These are phyloP conservation scores for Agrotis segetum DNA, from an alignment of 2,888 invertebrate genomes.

Conservation along the genomic window DNA sequence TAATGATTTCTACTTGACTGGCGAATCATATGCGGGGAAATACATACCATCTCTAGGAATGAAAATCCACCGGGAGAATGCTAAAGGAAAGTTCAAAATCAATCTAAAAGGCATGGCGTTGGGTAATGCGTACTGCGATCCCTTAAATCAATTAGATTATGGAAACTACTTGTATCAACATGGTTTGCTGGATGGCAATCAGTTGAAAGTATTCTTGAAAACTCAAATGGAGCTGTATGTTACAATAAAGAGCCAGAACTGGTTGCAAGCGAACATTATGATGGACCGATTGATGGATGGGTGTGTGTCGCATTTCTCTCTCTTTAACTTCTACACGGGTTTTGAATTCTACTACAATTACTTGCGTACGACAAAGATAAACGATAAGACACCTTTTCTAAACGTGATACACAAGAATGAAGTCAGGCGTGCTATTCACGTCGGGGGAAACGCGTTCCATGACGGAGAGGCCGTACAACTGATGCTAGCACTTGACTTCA, in stretches of 20 bases:
- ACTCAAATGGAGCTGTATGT: slow-evolving; percentile 89
- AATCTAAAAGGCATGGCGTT: slow-evolving; percentile 90
- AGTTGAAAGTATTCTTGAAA: slow-evolving; percentile 88
- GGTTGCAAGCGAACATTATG: slow-evolving; percentile 92
- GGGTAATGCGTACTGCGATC: slow-evolving; percentile 89
- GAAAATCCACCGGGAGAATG: slow-evolving; percentile 88
- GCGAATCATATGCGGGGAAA: slow-evolving; percentile 92
- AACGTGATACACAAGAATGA: slow-evolving; percentile 76
- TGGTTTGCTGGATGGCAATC: slow-evolving; percentile 91
- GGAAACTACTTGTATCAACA: slow-evolving; percentile 87
- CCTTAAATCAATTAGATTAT: slow-evolving; percentile 87
- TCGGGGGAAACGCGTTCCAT: slow-evolving; percentile 91
- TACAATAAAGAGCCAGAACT: slow-evolving; percentile 92
- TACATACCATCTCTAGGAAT: slow-evolving; percentile 88
- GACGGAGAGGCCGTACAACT: slow-evolving; percentile 86
- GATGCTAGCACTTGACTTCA: slow-evolving; percentile 89
- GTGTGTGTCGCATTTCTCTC: slow-evolving; percentile 75
- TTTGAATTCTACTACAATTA: slow-evolving; percentile 94
- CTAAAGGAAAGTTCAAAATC: slow-evolving; percentile 71
- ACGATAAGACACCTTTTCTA: slow-evolving; percentile 80
- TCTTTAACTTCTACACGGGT: slow-evolving; percentile 93
- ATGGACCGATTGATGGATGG: slow-evolving; percentile 92
- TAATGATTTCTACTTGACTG: slow-evolving; percentile 91
- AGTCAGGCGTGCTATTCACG: slow-evolving; percentile 91
- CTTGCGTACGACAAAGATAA: slow-evolving; percentile 87